phyloP scores from a whole-genome alignment of 2,113 vertebrate genomes.

The Zosterops hypoxanthus region DNA sequence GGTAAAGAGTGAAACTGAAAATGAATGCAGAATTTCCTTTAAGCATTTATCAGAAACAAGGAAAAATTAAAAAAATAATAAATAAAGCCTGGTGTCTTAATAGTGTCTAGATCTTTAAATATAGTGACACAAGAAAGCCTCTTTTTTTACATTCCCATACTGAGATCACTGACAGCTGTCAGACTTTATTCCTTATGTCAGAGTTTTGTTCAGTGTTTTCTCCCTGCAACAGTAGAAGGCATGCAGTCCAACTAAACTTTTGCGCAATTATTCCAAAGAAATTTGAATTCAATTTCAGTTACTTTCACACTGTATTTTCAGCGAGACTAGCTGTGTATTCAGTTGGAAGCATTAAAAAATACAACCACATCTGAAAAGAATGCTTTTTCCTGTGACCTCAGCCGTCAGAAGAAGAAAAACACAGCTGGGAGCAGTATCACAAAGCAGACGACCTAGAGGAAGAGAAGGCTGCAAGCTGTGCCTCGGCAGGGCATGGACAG shows the following conservation, averaged over 20 bases:
- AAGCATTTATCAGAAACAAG: not conserved
- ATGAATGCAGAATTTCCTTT: not conserved
- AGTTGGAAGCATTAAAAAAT: constrained; percentile 20
- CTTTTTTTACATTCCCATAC: not conserved
- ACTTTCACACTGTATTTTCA: not conserved
- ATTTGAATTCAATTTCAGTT: not conserved
- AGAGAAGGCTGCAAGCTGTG: constrained; percentile 55
- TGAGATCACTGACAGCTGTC: not conserved
- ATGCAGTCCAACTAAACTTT: not conserved
- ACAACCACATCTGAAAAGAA: not conserved
- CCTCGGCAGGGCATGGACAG: constrained; percentile 22
- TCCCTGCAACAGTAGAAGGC: not conserved
- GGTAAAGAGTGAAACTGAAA: not conserved
- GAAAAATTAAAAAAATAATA: not conserved
- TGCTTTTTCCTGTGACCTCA: constrained; percentile 51
- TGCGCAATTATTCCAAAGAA: not conserved
- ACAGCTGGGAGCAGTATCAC: constrained; percentile 62
- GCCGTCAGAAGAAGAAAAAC: constrained; percentile 45
- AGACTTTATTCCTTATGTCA: not conserved
- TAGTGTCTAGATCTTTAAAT: not conserved
- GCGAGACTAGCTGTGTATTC: not conserved
- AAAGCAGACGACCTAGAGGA: constrained; percentile 31
- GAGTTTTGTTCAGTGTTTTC: not conserved
- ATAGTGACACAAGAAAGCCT: not conserved
- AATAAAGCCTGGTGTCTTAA: not conserved